phyloP scores from a whole-genome alignment of 2,113 vertebrate species.

The Ranitomeya variabilis region DNA sequence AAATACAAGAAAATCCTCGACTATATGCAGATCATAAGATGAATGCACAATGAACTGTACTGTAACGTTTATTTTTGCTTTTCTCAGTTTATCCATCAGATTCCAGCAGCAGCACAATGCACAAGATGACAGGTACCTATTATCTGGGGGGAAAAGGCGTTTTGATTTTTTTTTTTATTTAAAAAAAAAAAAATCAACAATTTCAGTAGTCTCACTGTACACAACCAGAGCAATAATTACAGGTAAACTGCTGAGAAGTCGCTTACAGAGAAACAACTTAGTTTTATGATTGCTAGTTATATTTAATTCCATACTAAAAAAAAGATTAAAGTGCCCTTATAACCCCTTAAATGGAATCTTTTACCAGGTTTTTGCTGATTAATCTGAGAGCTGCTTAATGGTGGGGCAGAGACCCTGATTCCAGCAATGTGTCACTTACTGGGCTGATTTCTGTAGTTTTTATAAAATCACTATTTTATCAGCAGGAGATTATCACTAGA shows the following conservation, averaged over 20 bases:
- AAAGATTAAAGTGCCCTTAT: not conserved
- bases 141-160: not conserved
- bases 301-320: not conserved
- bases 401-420: too few relatives aligned
- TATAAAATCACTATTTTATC: too few relatives aligned
- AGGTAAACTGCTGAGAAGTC: too few relatives aligned
- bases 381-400: too few relatives aligned
- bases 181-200: not conserved
- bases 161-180: not conserved
- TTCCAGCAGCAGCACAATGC: slow-evolving; percentile 9
- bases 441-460: too few relatives aligned
- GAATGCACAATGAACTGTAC: not conserved
- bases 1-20: not conserved
- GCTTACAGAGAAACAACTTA: not conserved
- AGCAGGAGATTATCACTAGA: too few relatives aligned
- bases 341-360: not conserved
- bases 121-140: slow-evolving; percentile 14
- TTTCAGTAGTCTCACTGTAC: too few relatives aligned
- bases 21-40: not conserved
- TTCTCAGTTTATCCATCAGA: slow-evolving; percentile 2
- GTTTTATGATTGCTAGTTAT: not conserved
- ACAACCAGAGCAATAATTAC: not conserved
- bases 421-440: too few relatives aligned
- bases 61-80: not conserved
- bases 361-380: too few relatives aligned